Percentiles rank a stretch among this genome's conserved stretches.
phyloP scores from a whole-genome alignment of 2,888 invertebrate genomes.

The Macrosoma leucophasiata region DNA sequence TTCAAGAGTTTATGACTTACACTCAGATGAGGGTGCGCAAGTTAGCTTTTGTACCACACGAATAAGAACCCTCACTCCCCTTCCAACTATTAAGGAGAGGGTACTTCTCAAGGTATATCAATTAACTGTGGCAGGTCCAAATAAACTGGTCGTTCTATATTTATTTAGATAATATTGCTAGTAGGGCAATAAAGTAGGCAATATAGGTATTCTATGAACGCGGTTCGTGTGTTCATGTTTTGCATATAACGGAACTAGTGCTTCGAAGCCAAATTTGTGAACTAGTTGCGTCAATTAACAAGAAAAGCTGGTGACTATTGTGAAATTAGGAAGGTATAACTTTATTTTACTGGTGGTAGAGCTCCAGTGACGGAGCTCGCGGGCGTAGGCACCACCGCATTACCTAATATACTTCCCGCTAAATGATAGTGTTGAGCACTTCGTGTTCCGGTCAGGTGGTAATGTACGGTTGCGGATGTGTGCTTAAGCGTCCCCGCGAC shows the following conservation, averaged over 20 bases:
- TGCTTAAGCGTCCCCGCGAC: too few species aligned
- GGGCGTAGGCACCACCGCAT: too few species aligned
- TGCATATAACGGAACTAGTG: slow-evolving; percentile 4
- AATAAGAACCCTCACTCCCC: slow-evolving; percentile 1
- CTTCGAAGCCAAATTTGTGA: slow-evolving; percentile 10
- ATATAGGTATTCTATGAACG: slow-evolving; percentile 20
- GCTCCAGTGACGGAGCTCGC: too few species aligned
- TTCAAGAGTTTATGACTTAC: slow-evolving; percentile 10
- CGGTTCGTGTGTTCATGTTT: slow-evolving; percentile 7
- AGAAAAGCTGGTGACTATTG: too few species aligned
- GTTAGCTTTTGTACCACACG: not conserved
- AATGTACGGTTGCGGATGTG: too few species aligned
- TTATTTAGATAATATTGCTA: slow-evolving; percentile 22
- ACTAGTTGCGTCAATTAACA: too few species aligned
- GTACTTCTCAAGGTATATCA: not conserved
- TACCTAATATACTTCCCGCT: too few species aligned
- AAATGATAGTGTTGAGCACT: too few species aligned
- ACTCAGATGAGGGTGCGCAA: slow-evolving; percentile 4
- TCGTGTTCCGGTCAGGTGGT: too few species aligned
- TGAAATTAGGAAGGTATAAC: too few species aligned
- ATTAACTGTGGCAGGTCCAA: not conserved
- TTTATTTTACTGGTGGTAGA: too few species aligned
- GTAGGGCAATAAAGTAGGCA: slow-evolving; percentile 20
- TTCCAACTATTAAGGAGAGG: not conserved
- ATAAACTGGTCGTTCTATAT: slow-evolving; percentile 1